Evolutionary conservation across 2,888 invertebrate species (phyloP), one percentile per base, ranked within the genome.

Genomic region (Andrena minutula): DNA sequence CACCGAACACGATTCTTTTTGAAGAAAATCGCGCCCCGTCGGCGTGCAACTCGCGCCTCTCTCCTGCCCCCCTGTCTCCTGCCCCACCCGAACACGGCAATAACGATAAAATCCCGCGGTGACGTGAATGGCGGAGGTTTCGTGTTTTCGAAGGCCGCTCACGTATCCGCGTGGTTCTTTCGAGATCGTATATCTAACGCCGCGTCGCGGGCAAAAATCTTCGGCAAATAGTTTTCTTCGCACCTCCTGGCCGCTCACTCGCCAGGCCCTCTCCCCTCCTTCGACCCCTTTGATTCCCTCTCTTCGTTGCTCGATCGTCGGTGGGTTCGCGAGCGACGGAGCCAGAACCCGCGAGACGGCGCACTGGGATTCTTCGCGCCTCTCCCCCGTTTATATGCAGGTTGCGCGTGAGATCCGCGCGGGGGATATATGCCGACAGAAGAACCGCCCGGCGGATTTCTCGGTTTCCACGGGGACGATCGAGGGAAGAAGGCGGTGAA

Each of bases 211-310:
- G 83, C 88, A 91, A 91, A 92, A 92, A 91, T 91, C 88, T 75
- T 66, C 76, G 85, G 83, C 89, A 88, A 90, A 92, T 92, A 91
- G 91, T 91, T 91, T 89, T 88, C 89, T 92, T 93, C 92, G 88
- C 93, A 91, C 92, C 91, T 92, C 86, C 53, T 26, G 63, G 61
- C 58, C 63, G 23, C 61, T 61, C 10, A 16, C 63, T 30, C 20
- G 20, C 12, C 28, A 0, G 2, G n/a, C n/a, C 2, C 41, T 2
- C 26, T 49, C 49, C 28, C 28, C 30, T 16, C 28, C 51, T 30
- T 7, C 10, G 2, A 60, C 58, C 53, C 61, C 70, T 6, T 20
- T 56, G 26, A 20, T 65, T 65, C 30, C 47, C 10, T 65, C 47
- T 26, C 26, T 28, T 8, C 47, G 28, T 5, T 23, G 16, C 23